A percentile compares a stretch with the other conserved stretches of the same genome.
These are phyloP conservation scores for Drosophila rhopaloa DNA, from an alignment of 1,140 invertebrate species.

Conservation along the genomic window DNA sequence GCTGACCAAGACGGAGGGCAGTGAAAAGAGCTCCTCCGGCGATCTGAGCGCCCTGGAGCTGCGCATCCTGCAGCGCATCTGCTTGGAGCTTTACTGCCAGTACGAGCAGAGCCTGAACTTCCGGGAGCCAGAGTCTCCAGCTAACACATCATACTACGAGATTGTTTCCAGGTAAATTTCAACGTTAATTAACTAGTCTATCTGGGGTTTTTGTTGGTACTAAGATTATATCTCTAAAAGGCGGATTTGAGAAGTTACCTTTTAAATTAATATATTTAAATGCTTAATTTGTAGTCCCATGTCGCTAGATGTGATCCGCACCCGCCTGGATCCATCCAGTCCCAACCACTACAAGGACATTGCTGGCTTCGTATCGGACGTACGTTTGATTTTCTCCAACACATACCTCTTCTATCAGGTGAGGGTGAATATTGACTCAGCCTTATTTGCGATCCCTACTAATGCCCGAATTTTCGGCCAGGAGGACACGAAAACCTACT, in stretches of 20 bases:
- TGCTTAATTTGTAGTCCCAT: conserved; percentile 88
- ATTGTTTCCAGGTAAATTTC: conserved; percentile 78
- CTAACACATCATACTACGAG: conserved; percentile 85
- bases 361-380: conserved; percentile 91
- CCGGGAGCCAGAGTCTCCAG: conserved; percentile 92
- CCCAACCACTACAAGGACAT: conserved; percentile 90
- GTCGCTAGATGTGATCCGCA: conserved; percentile 92
- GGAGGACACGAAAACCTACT: conserved; percentile 93
- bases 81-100: conserved; percentile 95
- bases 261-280: background rate
- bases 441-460: conserved; percentile 9
- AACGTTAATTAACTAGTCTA: too few relatives aligned
- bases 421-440: conserved; percentile 83
- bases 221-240: too few relatives aligned
- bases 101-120: conserved; percentile 94
- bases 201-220: too few relatives aligned
- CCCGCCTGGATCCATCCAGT: conserved; percentile 90
- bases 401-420: conserved; percentile 94
- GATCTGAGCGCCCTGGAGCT: conserved; percentile 87
- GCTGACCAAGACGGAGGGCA: conserved; percentile 84
- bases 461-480: conserved; percentile 84
- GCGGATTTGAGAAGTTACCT: too few relatives aligned
- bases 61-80: conserved; percentile 92
- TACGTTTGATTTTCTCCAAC: conserved; percentile 94
- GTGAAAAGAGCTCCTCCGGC: conserved; percentile 85